Evolutionary conservation across 2,113 vertebrate species (phyloP).

Genomic region (Antidorcas marsupialis): DNA sequence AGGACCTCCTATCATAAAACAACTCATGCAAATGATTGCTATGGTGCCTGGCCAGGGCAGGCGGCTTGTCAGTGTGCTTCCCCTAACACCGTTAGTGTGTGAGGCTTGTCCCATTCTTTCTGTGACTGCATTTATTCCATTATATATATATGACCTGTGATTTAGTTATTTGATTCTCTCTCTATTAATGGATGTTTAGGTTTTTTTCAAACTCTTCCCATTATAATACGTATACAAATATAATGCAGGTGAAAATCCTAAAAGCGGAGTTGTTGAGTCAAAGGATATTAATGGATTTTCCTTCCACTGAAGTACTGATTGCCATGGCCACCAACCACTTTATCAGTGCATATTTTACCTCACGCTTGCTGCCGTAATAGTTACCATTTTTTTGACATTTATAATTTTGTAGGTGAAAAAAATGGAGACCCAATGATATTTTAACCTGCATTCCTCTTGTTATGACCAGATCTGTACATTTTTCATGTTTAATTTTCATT

Average conservation of each 20-base stretch:
- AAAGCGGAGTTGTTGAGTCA: neutral
- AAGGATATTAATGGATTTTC: neutral
- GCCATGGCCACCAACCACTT: neutral
- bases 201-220: neutral
- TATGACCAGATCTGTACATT: neutral
- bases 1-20: neutral
- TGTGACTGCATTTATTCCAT: too few relatives aligned
- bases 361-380: neutral
- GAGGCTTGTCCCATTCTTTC: neutral
- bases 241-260: neutral
- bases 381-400: neutral
- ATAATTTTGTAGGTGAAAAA: neutral
- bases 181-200: neutral
- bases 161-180: neutral
- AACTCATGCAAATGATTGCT: neutral
- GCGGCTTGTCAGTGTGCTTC: neutral
- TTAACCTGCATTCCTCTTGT: neutral
- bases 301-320: neutral
- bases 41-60: neutral
- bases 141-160: neutral
- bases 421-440: neutral
- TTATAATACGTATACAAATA: neutral
- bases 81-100: neutral
- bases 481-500: neutral
- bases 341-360: fast-evolving